Conservation (phyloP, 1,140 invertebrate species). For the Bombus picipes region DNA sequence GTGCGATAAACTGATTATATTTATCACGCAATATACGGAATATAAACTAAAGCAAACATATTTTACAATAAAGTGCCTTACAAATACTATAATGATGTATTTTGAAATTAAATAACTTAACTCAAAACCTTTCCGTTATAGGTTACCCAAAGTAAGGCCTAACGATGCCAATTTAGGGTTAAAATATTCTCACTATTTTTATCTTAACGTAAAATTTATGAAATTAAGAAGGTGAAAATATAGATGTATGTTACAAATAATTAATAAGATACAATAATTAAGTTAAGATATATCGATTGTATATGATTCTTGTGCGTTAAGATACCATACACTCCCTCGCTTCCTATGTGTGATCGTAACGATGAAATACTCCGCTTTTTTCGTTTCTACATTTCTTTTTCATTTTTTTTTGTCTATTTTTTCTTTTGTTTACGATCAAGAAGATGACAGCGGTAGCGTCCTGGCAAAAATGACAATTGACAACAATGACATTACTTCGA, state of each 20-base stretch:
- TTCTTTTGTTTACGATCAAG: constrained; percentile 34
- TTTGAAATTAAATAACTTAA: not conserved
- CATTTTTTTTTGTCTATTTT: not conserved
- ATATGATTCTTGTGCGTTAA: constrained; percentile 2
- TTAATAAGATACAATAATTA: not conserved
- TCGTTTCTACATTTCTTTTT: not conserved
- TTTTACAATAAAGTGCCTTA: accelerated
- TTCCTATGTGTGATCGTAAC: constrained; percentile 17
- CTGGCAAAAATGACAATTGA: constrained; percentile 63
- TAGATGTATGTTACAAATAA: not conserved
- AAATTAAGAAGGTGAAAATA: not conserved
- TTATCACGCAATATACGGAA: not conserved
- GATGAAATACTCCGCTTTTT: constrained; percentile 17
- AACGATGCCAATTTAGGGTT: not conserved
- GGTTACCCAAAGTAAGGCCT: not conserved
- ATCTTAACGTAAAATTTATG: not conserved
- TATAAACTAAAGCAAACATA: not conserved
- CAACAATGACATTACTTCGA: constrained; percentile 72
- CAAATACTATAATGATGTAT: not conserved
- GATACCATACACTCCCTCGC: constrained; percentile 11
- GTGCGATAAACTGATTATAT: not conserved
- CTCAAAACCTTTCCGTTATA: not conserved
- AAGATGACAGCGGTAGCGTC: constrained; percentile 60
- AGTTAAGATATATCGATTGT: not conserved
- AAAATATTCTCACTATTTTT: not conserved